phyloP scores from a whole-genome alignment of 1,140 invertebrate genomes.

The Drosophila obscura region DNA sequence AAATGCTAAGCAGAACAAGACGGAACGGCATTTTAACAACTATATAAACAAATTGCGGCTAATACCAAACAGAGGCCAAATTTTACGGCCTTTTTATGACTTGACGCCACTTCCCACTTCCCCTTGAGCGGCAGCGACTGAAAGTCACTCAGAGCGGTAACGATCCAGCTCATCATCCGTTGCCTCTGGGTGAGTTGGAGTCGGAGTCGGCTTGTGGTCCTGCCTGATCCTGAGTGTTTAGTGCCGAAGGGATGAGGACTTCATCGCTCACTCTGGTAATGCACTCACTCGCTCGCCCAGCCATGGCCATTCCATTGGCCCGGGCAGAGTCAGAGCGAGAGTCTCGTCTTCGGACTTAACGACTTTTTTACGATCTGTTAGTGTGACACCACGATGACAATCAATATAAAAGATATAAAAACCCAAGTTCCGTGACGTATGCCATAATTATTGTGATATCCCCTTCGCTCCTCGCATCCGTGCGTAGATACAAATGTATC shows the following conservation, averaged over 20 bases:
- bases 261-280: slow-evolving; percentile 21
- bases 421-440: slow-evolving; percentile 82
- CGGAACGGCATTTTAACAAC: slow-evolving; percentile 79
- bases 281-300: too few species aligned
- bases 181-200: slow-evolving; percentile 16
- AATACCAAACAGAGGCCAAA: slow-evolving; percentile 67
- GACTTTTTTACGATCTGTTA: slow-evolving; percentile 83
- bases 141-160: slow-evolving; percentile 46
- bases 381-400: slow-evolving; percentile 82
- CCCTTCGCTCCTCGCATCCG: slow-evolving; percentile 16
- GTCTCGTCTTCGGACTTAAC: slow-evolving; percentile 67
- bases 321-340: slow-evolving; percentile 35
- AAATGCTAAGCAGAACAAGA: slow-evolving; percentile 77
- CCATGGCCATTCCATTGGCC: neutral
- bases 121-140: slow-evolving; percentile 34
- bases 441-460: slow-evolving; percentile 80
- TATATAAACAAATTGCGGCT: slow-evolving; percentile 82
- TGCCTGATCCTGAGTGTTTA: slow-evolving; percentile 41
- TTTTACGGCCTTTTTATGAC: slow-evolving; percentile 83
- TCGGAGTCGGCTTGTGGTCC: slow-evolving; percentile 6
- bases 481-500: slow-evolving; percentile 44
- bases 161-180: slow-evolving; percentile 47
- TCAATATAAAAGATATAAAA: slow-evolving; percentile 82
- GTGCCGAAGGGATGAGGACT: slow-evolving; percentile 16
- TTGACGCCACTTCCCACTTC: slow-evolving; percentile 75